Conservation (phyloP, 2,888 invertebrate genomes). For the Protula sp. region DNA sequence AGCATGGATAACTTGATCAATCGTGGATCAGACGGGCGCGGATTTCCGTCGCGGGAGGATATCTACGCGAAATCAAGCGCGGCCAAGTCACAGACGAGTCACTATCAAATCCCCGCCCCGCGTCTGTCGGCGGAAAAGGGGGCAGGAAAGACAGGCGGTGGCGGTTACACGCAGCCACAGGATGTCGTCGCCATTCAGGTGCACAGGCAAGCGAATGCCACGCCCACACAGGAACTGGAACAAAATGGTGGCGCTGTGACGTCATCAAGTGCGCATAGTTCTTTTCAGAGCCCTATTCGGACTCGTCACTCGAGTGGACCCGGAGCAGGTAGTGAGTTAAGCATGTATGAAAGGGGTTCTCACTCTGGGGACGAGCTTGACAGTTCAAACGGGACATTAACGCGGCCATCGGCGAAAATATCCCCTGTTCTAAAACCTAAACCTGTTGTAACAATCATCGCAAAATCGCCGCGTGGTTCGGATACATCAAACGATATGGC, state of each 20-base stretch:
- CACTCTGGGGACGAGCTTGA: not conserved
- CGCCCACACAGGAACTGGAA: not conserved
- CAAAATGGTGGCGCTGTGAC: too few species aligned
- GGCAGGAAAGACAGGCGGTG: not conserved
- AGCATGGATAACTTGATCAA: not conserved
- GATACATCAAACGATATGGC: not conserved
- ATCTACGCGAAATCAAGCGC: not conserved
- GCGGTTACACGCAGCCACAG: conserved; percentile 31
- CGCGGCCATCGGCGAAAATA: not conserved
- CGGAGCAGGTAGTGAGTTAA: not conserved
- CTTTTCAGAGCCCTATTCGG: not conserved
- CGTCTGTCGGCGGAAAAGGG: not conserved
- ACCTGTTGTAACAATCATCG: not conserved
- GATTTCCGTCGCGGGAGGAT: not conserved
- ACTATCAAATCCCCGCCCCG: not conserved
- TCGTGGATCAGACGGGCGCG: not conserved
- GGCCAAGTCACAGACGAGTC: too few species aligned
- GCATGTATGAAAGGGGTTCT: not conserved
- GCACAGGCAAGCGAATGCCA: not conserved
- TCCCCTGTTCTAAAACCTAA: not conserved
- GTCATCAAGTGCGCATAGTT: not conserved
- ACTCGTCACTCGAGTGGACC: not conserved
- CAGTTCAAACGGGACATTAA: not conserved
- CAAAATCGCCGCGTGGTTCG: not conserved
- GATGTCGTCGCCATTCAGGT: conserved; percentile 53